Percentiles rank a stretch among this genome's conserved stretches.
phyloP scores from a whole-genome alignment of 2,797 vertebrate species.

The Mallotus villosus region DNA sequence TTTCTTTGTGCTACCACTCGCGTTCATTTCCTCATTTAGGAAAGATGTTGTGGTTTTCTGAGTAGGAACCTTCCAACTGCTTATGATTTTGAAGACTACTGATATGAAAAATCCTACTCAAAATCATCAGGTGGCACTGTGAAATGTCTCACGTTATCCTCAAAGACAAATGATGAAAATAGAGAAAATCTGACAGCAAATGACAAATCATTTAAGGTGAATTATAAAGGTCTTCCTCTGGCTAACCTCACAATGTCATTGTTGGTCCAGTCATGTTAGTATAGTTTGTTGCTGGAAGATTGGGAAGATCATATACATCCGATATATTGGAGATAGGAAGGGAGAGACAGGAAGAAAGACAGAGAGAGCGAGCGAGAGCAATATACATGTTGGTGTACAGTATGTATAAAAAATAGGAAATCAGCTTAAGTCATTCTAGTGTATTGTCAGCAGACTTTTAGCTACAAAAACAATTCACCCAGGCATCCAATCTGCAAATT shows the following conservation, averaged over 20 bases:
- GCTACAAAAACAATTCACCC: not conserved
- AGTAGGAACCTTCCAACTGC: conserved; percentile 9
- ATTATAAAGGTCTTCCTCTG: not conserved
- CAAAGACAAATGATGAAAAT: conserved; percentile 3
- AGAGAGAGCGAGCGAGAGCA: too few species aligned
- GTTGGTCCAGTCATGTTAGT: not conserved
- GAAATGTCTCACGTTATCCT: not conserved
- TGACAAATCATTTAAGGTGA: not conserved
- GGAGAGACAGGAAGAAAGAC: not conserved
- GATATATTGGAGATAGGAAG: too few species aligned
- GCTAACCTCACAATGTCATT: not conserved
- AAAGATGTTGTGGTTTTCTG: not conserved
- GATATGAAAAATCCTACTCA: not conserved
- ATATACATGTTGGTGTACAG: not conserved
- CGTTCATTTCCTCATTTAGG: not conserved
- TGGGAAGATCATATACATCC: too few species aligned
- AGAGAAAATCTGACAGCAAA: not conserved
- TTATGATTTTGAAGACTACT: not conserved
- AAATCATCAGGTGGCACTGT: not conserved
- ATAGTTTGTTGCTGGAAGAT: too few species aligned
- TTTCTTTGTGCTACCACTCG: not conserved
- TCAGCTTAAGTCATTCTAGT: not conserved
- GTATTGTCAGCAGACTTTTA: not conserved
- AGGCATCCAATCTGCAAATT: too few species aligned
- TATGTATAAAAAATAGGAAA: not conserved